Base-by-base conservation (phyloP, 2,888 invertebrate species). In the Lepidocyrtoides sp. region DNA sequence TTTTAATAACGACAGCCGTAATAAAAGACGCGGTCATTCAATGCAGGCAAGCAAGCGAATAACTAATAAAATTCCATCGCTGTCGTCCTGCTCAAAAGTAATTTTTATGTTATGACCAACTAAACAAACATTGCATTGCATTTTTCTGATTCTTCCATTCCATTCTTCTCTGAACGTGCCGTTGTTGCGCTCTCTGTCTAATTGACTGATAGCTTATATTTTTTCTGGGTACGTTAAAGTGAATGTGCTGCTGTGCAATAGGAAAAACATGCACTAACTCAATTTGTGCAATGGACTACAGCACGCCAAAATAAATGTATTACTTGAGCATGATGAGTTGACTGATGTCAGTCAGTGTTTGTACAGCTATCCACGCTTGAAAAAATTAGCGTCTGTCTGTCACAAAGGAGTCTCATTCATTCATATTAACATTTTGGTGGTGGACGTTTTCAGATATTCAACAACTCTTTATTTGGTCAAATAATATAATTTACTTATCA, bases 281-380 rank as follows among this genome's bases (percentile, higher is more conserved):
- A 75, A 75, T 75, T 75, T 75, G 75, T 75, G 23, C 51, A 75
- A 51, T n/a, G n/a, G n/a, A n/a, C n/a, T 72, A 72, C 26, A 75
- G 26, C 12, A 26, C 23, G 26, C 20, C 44, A 44, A 48, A 48
- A 14, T n/a, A n/a, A n/a, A n/a, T n/a, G n/a, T n/a, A n/a, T n/a
- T n/a, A 69, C 20, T 20, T 32, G 72, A 51, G 26, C 32, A 85
- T 44, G 51, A 26, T 23, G 23, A n/a, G 36, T 54, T 51, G 72
- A 60, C 36, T 86, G 12, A 75, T 86, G n/a, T n/a, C n/a, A n/a
- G 75, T 75, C 41, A 57, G n/a, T 75, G 57, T 86, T 75, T 86
- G 54, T 57, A 60, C 36, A 57, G 60, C n/a, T n/a, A n/a, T n/a
- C 85, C 36, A 36, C 72, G 75, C 85, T 72, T 75, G 48, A 75